phyloP scores from a whole-genome alignment of 2,113 vertebrate species.

The Malurus alboscapulatus region DNA sequence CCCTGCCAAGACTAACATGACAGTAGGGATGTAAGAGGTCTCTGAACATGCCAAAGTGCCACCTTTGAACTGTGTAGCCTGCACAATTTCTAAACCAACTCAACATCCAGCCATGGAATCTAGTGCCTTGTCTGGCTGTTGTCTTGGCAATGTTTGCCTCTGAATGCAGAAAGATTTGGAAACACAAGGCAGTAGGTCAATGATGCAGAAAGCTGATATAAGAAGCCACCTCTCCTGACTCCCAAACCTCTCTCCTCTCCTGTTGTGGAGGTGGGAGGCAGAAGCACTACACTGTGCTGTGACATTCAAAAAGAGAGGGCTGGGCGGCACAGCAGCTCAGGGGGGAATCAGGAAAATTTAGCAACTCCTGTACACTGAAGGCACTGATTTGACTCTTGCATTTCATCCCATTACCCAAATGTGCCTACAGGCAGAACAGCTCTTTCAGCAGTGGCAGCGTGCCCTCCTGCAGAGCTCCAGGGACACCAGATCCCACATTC shows the following conservation, averaged over 20 bases:
- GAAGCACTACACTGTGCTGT: rapidly evolving
- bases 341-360: background rate
- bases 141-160: background rate
- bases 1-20: background rate
- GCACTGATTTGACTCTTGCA: background rate
- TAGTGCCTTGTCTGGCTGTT: background rate
- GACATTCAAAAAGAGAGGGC: background rate
- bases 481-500: background rate
- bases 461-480: background rate
- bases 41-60: rapidly evolving
- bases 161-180: background rate
- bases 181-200: background rate
- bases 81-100: background rate
- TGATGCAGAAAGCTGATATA: background rate
- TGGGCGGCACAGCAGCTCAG: background rate
- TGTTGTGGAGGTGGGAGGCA: background rate
- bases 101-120: background rate
- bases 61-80: background rate
- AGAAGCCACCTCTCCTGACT: background rate
- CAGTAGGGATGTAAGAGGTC: background rate
- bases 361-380: background rate
- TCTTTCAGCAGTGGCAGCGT: rapidly evolving
- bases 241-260: background rate
- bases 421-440: background rate
- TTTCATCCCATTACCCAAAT: background rate